Evolutionary conservation across 2,888 invertebrate genomes (phyloP).

Genomic region (Sesia bembeciformis): DNA sequence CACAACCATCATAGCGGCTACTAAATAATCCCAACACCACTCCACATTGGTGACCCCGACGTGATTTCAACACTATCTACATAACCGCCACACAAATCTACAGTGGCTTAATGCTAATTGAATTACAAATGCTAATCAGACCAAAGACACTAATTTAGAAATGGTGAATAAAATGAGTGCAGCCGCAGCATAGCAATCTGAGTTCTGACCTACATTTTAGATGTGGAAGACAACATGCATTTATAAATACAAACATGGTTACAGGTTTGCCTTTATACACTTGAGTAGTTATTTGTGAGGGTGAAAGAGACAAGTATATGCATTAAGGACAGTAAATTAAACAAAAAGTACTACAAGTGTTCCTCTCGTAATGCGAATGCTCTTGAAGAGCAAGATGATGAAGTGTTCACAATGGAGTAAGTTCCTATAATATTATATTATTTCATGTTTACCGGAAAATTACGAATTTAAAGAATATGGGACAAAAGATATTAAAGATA

Average conservation of each 20-base stretch:
- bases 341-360: background rate
- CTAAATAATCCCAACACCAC: no score
- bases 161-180: background rate
- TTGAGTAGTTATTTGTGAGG: background rate
- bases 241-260: background rate
- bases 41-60: no score
- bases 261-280: background rate
- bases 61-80: no score
- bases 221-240: background rate
- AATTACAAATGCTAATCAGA: background rate
- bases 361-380: no score
- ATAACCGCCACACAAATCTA: no score
- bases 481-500: no score
- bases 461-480: no score
- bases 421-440: no score
- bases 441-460: no score
- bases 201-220: background rate
- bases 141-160: background rate
- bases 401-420: no score
- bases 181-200: background rate
- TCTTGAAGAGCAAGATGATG: no score
- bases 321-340: background rate
- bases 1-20: no score
- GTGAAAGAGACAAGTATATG: background rate
- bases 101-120: background rate